A percentile compares a stretch with the other conserved stretches of the same genome.
These are phyloP conservation scores for Petrophora chlorosata DNA, from an alignment of 2,888 invertebrate genomes.

Conservation along the genomic window DNA sequence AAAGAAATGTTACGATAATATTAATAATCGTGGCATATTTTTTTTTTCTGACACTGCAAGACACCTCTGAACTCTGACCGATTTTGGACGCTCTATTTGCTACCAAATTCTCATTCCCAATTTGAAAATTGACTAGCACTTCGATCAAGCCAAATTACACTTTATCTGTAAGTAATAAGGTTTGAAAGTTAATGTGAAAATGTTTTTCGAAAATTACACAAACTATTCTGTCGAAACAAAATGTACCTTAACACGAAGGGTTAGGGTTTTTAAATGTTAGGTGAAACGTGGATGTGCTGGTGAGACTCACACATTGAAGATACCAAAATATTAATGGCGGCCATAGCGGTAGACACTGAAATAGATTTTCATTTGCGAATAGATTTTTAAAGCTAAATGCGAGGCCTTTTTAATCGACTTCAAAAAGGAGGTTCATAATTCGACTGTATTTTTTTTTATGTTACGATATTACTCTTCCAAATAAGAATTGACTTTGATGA, in stretches of 20 bases:
- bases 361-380: constrained; percentile 54
- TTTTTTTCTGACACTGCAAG: no score
- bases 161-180: no score
- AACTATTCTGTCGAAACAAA: neutral
- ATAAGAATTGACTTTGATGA: no score
- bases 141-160: constrained; percentile 31
- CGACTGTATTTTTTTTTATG: no score
- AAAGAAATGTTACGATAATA: no score
- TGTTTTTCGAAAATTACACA: neutral
- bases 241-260: neutral
- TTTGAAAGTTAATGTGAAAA: neutral
- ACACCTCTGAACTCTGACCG: constrained; percentile 22
- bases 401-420: no score
- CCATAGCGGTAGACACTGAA: constrained; percentile 36
- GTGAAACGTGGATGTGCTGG: neutral
- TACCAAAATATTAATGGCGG: constrained; percentile 67
- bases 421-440: no score
- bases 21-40: no score
- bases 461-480: no score
- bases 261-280: neutral
- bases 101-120: constrained; percentile 32
- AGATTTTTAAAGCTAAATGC: no score
- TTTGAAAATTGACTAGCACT: constrained; percentile 58
- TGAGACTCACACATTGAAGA: constrained; percentile 41
- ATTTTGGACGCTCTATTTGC: constrained; percentile 26